Evolutionary conservation across 2,113 vertebrate species (phyloP).

Genomic region (Malurus melanocephalus): DNA sequence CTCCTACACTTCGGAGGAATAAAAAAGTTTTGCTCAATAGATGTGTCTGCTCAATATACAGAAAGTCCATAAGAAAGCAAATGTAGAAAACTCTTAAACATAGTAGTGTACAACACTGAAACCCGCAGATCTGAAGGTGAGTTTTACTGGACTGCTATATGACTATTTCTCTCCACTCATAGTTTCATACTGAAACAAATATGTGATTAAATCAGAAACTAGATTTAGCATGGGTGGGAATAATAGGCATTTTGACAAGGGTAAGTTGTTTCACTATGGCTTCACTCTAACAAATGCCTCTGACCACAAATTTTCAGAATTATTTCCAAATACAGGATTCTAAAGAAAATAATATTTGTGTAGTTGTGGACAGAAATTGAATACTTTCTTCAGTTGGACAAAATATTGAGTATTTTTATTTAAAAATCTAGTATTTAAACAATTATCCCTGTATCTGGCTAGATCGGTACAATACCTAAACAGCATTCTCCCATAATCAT

Average conservation of each 20-base stretch:
- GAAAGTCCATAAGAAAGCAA: background rate
- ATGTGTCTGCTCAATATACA: background rate
- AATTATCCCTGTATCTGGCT: background rate
- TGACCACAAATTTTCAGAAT: background rate
- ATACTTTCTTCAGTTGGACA: background rate
- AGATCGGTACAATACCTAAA: background rate
- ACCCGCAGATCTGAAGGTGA: background rate
- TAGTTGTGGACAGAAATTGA: background rate
- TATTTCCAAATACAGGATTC: background rate
- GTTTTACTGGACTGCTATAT: background rate
- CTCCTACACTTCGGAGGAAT: background rate
- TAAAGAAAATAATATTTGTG: background rate
- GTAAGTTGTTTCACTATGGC: background rate
- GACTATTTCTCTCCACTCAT: background rate
- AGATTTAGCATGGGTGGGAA: background rate
- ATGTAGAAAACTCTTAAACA: background rate
- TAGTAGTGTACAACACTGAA: background rate
- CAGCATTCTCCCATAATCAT: background rate
- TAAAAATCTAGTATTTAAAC: background rate
- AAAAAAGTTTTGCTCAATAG: background rate
- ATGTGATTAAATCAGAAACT: background rate
- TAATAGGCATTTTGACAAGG: background rate
- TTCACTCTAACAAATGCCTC: background rate
- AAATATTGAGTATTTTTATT: background rate
- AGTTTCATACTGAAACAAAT: background rate